phyloP scores from a whole-genome alignment of 2,888 invertebrate species.

The Oligia strigilis region DNA sequence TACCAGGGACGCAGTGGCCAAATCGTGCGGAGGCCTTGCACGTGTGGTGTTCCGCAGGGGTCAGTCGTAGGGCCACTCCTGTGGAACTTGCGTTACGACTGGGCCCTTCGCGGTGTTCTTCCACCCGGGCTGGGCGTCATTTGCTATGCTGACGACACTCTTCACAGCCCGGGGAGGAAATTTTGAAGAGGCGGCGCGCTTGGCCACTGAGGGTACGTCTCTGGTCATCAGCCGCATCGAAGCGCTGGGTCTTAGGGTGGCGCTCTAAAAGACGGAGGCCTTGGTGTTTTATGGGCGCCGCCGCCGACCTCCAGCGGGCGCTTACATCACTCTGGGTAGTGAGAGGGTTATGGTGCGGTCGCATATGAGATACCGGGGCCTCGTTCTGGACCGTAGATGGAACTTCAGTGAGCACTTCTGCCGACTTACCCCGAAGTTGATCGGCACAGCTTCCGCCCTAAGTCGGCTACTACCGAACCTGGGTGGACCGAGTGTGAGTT shows the following conservation, averaged over 20 bases:
- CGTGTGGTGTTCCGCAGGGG: neutral
- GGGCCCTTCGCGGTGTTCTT: too few species aligned
- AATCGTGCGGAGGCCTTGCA: neutral
- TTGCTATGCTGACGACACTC: neutral
- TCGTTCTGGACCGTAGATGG: neutral
- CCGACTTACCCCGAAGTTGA: too few species aligned
- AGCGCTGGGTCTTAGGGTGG: neutral
- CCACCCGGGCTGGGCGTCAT: neutral
- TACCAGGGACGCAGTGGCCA: neutral
- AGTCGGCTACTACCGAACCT: too few species aligned
- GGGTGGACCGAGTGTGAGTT: too few species aligned
- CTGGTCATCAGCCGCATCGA: neutral
- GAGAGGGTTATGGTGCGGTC: too few species aligned
- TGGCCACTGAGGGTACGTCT: neutral
- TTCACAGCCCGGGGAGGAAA: too few species aligned
- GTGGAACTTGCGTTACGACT: too few species aligned
- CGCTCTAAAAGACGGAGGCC: neutral
- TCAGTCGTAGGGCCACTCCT: too few species aligned
- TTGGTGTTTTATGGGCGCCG: neutral
- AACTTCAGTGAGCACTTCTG: neutral
- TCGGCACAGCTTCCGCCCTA: too few species aligned
- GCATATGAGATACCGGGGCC: neutral
- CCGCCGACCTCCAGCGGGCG: neutral
- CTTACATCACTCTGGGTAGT: neutral
- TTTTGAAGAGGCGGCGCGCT: neutral